Percentiles rank a stretch among this genome's conserved stretches.
These are phyloP conservation scores for Pseudochirops cupreus DNA, from an alignment of 2,797 vertebrate genomes.

Conservation along the genomic window DNA sequence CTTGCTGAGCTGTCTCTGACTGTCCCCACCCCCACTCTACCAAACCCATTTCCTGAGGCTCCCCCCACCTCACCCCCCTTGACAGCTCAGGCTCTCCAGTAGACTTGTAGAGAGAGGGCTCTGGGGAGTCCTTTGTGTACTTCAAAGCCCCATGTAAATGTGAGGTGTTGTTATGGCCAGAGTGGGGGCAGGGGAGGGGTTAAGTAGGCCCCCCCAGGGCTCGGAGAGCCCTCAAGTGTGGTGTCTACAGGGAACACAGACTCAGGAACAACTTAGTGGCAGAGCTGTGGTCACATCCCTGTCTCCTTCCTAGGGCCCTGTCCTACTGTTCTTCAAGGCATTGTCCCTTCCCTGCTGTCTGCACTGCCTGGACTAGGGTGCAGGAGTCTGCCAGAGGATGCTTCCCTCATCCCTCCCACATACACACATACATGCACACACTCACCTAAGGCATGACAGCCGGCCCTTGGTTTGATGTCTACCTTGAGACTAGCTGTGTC, in stretches of 20 bases:
- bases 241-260: not conserved
- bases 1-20: not conserved
- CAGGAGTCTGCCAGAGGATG: too few species aligned
- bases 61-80: too few species aligned
- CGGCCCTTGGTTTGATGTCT: too few species aligned
- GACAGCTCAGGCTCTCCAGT: not conserved
- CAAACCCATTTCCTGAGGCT: not conserved
- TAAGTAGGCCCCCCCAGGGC: too few species aligned
- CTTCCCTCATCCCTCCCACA: not conserved
- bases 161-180: not conserved
- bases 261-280: not conserved
- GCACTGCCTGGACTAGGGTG: not conserved
- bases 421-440: too few species aligned
- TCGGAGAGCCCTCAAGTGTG: too few species aligned
- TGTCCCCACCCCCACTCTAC: not conserved
- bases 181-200: too few species aligned
- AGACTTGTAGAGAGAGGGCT: not conserved
- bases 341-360: too few species aligned
- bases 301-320: not conserved
- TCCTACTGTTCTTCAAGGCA: too few species aligned
- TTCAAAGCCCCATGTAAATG: not conserved
- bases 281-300: accelerated
- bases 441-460: too few species aligned
- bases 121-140: not conserved
- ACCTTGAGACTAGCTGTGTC: too few species aligned